Conservation (phyloP, 2,888 invertebrate species). For the Drosophila meridiana region DNA sequence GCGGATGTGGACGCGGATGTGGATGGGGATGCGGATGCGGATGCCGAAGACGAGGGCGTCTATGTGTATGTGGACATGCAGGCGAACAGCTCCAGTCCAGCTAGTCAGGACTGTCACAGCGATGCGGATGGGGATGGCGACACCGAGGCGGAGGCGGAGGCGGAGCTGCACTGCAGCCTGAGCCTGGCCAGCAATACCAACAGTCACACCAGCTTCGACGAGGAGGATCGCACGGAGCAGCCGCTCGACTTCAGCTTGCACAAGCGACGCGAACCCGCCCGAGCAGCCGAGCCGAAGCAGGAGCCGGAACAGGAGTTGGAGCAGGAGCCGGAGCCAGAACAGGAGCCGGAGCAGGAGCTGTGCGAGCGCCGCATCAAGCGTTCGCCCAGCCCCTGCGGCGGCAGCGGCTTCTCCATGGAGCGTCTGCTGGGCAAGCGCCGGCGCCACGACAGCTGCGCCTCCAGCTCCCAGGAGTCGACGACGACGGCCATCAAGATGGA, state of each 20-base stretch:
- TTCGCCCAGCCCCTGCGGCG: conserved; percentile 60
- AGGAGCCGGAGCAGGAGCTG: conserved; percentile 2
- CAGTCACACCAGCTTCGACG: conserved; percentile 46
- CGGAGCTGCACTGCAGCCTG: conserved; percentile 65
- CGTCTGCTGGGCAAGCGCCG: conserved; percentile 80
- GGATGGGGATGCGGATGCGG: conserved; percentile 55
- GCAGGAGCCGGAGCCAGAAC: conserved; percentile 1
- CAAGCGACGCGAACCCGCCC: conserved; percentile 63
- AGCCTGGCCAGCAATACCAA: conserved; percentile 57
- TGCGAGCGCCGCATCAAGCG: conserved; percentile 36
- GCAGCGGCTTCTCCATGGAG: conserved; percentile 80
- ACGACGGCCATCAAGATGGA: conserved; percentile 63
- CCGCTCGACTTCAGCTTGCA: conserved; percentile 84
- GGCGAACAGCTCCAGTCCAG: conserved; percentile 73
- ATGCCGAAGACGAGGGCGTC: conserved; percentile 74
- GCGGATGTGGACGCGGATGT: conserved; percentile 53
- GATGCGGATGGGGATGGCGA: conserved; percentile 59
- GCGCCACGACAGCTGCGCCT: conserved; percentile 57
- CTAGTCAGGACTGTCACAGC: conserved; percentile 80
- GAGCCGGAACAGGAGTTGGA: neutral
- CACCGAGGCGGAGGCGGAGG: conserved; percentile 42
- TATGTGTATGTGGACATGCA: conserved; percentile 76
- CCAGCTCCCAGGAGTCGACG: conserved; percentile 37
- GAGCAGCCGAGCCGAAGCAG: neutral
- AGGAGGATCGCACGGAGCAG: conserved; percentile 73